phyloP scores from a whole-genome alignment of 1,140 invertebrate genomes.

The Bursaphelenchus mucronatus region DNA sequence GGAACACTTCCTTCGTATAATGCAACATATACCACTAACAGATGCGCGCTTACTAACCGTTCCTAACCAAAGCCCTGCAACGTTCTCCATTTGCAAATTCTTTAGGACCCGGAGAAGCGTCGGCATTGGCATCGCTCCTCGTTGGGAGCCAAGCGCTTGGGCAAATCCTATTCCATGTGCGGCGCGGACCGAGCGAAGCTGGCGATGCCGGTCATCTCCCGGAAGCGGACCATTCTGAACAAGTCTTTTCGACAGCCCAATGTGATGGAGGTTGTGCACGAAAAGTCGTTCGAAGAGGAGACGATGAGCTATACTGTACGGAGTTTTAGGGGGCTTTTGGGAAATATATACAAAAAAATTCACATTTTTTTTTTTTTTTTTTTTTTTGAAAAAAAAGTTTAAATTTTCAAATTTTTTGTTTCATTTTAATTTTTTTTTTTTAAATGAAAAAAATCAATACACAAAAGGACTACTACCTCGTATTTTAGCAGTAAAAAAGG shows the following conservation, averaged over 20 bases:
- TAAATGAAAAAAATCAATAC: too few relatives aligned
- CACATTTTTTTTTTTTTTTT: too few relatives aligned
- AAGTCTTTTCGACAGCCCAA: slow-evolving; percentile 29
- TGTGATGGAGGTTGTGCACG: slow-evolving; percentile 37
- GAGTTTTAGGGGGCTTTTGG: slow-evolving; percentile 32
- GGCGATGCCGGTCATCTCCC: slow-evolving; percentile 49
- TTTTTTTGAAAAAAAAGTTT: not conserved
- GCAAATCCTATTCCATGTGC: slow-evolving; percentile 55
- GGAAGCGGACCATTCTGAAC: slow-evolving; percentile 43
- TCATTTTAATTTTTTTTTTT: too few relatives aligned
- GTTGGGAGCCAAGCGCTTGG: slow-evolving; percentile 44
- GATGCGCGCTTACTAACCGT: too few relatives aligned
- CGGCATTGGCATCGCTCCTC: slow-evolving; percentile 56
- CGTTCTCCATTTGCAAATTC: too few relatives aligned
- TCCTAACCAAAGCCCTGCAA: too few relatives aligned
- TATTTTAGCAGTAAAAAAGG: too few relatives aligned
- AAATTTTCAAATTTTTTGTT: slow-evolving; percentile 1
- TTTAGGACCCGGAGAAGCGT: slow-evolving; percentile 46
- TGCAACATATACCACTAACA: too few relatives aligned
- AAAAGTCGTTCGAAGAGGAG: slow-evolving; percentile 44
- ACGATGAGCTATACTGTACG: slow-evolving; percentile 23
- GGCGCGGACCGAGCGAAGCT: slow-evolving; percentile 51
- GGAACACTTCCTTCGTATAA: too few relatives aligned
- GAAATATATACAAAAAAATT: too few relatives aligned
- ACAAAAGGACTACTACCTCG: too few relatives aligned